These are phyloP conservation scores for Eumerus sabulonum DNA, from an alignment of 2,888 invertebrate species.

Conservation along the genomic window DNA sequence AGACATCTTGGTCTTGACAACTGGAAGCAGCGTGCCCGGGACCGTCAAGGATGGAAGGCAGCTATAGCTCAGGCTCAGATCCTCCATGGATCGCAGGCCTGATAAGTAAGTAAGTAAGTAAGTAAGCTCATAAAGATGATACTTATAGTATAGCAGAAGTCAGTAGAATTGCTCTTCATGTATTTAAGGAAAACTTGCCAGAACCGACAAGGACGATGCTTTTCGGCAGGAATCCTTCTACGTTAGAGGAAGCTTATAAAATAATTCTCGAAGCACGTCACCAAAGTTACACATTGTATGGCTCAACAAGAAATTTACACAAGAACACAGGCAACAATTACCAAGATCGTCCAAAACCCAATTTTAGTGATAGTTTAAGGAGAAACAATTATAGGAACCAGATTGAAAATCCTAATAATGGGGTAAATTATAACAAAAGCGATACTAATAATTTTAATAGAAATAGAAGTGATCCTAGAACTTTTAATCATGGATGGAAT, in stretches of 20 bases:
- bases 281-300: not conserved
- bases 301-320: not conserved
- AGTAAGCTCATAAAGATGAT: too few relatives aligned
- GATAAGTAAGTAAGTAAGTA: too few relatives aligned
- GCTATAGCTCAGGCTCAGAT: too few relatives aligned
- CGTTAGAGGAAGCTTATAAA: not conserved
- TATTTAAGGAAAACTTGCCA: constrained; percentile 9
- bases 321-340: not conserved
- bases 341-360: not conserved
- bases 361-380: constrained; percentile 2
- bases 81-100: too few relatives aligned
- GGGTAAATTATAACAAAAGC: constrained; percentile 19
- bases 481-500: constrained; percentile 19
- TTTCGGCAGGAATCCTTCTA: constrained; percentile 13
- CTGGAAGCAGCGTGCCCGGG: too few relatives aligned
- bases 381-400: constrained; percentile 4
- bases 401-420: not conserved
- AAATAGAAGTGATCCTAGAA: constrained; percentile 3
- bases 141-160: not conserved
- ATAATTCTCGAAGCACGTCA: constrained; percentile 3
- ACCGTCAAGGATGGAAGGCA: too few relatives aligned
- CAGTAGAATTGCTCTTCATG: not conserved
- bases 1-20: too few relatives aligned
- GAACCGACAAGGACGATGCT: constrained; percentile 21
- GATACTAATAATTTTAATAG: constrained; percentile 18